Base-by-base conservation (phyloP, 1,140 invertebrate genomes). In the Tenebrio molitor region DNA sequence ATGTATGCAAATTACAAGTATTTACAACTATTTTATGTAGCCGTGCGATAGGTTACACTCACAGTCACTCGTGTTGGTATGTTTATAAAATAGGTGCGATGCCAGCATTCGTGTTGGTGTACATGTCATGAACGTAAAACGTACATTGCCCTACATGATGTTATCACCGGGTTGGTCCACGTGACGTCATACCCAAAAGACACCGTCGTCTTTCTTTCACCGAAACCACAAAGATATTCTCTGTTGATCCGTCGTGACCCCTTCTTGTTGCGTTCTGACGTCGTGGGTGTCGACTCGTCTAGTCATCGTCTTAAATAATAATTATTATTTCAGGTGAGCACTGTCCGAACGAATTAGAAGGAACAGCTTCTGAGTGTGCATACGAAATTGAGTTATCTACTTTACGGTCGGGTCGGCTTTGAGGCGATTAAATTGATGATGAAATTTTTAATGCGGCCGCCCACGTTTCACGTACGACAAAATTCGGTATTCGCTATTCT, bases 1-100 rank as follows among this genome's bases (percentile, higher is more conserved):
- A 78, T 78, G 77, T 78, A 78, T 78, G 77, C 77, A 78, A 78
- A 78, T 76, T 78, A 71, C 69, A 36, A 46, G 77, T 76, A 77
- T 78, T 78, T 78, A 78, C 76, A 75, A 71, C 73, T 72, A 73
- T 73, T 78, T 78, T 78, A 78, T 72, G 65, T 76, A 72, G 44
- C 71, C 41, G 69, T 71, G 73, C 39, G 73, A 77, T 73, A 63
- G 71, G 50, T 71, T 73, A 77, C 76, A 77, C 72, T 50, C 73
- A 71, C 67, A 39, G 15, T 12, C 76, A 70, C 67, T 76, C 17
- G 64, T 67, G 15, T 65, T 39, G 50, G 62, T 63, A 63, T 63
- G 33, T 41, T 65, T 41, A 65, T 65, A 65, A 65, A 65, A 65
- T 63, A 63, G 58, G 58, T 65, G 39, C 33, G 62, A 67, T 67